Evolutionary conservation across 1,140 invertebrate genomes (phyloP).

Genomic region (Drosophila burlai): DNA sequence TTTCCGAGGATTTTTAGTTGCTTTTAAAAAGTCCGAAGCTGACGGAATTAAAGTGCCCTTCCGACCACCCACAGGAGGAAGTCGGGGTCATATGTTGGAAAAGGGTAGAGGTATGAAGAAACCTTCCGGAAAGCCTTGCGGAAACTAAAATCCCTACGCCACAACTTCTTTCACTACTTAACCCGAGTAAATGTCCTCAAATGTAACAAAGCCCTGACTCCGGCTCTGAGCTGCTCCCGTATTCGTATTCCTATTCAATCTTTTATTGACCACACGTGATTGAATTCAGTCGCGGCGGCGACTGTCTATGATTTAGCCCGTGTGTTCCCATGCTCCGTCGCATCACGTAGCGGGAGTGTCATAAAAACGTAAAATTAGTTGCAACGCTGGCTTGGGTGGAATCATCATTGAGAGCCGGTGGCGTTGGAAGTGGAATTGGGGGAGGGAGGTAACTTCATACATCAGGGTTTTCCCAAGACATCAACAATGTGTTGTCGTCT

Average conservation of each 20-base stretch:
- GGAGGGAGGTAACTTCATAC: conserved; percentile 9
- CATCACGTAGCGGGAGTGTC: conserved; percentile 74
- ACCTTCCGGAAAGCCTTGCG: neutral
- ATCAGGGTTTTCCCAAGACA: conserved; percentile 66
- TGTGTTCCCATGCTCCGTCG: conserved; percentile 58
- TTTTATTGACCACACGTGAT: conserved; percentile 79
- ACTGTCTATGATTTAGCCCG: conserved; percentile 74
- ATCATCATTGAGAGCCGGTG: conserved; percentile 37
- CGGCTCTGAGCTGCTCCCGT: conserved; percentile 3
- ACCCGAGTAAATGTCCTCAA: conserved; percentile 4
- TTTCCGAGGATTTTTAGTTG: conserved; percentile 7
- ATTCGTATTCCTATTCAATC: conserved; percentile 60
- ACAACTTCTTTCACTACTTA: conserved; percentile 23
- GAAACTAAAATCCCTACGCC: neutral
- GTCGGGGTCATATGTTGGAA: neutral
- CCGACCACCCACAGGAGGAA: neutral
- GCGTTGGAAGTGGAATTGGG: neutral
- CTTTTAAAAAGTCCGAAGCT: conserved; percentile 8
- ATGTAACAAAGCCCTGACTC: conserved; percentile 2
- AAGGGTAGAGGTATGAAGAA: neutral
- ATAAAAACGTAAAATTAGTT: conserved; percentile 82
- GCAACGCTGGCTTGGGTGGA: conserved; percentile 45
- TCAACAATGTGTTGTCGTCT: conserved; percentile 53
- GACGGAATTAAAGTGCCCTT: conserved; percentile 11
- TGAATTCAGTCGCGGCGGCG: conserved; percentile 57